Conservation (phyloP, 2,797 vertebrate species). For the Sylvilagus floridanus region DNA sequence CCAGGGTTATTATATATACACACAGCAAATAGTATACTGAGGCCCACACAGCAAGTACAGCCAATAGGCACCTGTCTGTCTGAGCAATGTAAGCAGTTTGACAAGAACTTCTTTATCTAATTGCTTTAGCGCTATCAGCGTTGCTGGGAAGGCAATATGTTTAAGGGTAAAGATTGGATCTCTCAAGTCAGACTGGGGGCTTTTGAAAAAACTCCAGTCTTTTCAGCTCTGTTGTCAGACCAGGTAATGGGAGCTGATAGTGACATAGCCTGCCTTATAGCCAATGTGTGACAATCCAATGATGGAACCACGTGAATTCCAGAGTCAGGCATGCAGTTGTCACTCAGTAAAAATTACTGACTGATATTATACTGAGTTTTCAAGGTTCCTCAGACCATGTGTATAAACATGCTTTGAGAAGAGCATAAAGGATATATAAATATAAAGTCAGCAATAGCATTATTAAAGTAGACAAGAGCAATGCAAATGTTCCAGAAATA, state of each 20-base stretch:
- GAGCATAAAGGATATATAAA: background rate
- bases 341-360: background rate
- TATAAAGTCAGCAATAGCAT: conserved; percentile 3
- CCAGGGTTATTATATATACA: background rate
- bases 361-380: background rate
- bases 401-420: conserved; percentile 53
- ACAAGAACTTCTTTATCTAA: background rate
- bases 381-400: background rate
- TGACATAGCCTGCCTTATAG: background rate
- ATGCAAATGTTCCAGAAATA: conserved; percentile 8
- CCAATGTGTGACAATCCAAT: background rate
- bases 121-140: background rate
- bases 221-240: conserved; percentile 12
- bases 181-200: background rate
- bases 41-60: background rate
- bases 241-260: background rate
- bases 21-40: conserved; percentile 16
- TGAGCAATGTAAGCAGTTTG: background rate
- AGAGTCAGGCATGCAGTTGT: background rate
- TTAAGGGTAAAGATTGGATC: background rate
- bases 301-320: background rate
- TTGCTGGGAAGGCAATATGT: background rate
- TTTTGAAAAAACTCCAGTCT: background rate
- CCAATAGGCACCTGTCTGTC: background rate
- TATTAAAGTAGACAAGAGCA: conserved; percentile 62